Percentiles rank a stretch among this genome's conserved stretches.
Conservation (phyloP, 2,888 invertebrate species). For the Zaprionus obscuricornis region DNA sequence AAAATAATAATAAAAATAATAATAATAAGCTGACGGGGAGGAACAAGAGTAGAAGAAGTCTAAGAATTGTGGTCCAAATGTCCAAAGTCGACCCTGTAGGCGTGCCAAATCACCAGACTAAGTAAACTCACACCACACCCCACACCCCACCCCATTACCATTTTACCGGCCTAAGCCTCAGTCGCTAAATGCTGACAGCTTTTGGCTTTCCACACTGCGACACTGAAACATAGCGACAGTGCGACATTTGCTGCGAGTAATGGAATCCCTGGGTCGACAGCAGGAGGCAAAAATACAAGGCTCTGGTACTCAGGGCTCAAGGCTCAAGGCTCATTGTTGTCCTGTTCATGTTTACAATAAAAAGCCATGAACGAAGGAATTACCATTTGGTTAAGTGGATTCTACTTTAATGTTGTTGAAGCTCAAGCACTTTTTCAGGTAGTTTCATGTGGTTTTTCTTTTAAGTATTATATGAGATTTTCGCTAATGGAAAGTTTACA, state of each 20-base stretch:
- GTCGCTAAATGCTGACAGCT: conserved; percentile 61
- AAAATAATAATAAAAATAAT: conserved; percentile 31
- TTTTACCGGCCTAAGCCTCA: conserved; percentile 36
- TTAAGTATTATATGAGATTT: not conserved
- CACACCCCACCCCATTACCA: not conserved
- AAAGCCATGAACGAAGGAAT: conserved; percentile 30
- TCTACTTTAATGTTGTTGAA: conserved; percentile 28
- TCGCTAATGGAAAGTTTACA: too few species aligned
- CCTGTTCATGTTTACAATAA: conserved; percentile 37
- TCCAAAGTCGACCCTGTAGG: conserved; percentile 1
- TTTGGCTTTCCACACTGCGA: conserved; percentile 41
- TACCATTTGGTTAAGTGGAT: conserved; percentile 31
- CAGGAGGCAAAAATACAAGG: not conserved
- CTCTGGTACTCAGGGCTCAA: too few species aligned
- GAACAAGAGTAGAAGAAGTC: too few species aligned
- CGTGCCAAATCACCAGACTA: conserved; percentile 34
- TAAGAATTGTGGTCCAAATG: conserved; percentile 4
- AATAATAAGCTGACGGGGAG: conserved; percentile 44
- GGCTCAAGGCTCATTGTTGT: conserved; percentile 23
- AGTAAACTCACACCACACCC: conserved; percentile 29
- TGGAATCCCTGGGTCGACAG: conserved; percentile 5
- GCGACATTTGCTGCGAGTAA: conserved; percentile 27
- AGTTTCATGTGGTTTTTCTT: not conserved
- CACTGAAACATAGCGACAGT: conserved; percentile 39
- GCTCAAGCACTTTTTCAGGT: too few species aligned